Conservation (phyloP, 2,888 invertebrate genomes). For the Rosalia funebris region DNA sequence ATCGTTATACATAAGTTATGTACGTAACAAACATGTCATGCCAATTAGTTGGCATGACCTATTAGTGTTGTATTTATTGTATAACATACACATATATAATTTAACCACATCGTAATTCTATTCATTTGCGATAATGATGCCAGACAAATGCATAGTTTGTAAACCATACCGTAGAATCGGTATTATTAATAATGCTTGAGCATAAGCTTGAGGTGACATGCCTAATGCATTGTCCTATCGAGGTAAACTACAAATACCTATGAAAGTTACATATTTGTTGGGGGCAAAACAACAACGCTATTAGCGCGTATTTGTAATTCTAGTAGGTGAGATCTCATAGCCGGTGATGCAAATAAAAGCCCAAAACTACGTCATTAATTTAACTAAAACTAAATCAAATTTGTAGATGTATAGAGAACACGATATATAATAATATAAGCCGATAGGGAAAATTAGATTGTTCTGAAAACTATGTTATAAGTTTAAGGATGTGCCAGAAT, state of each 20-base stretch:
- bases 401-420: no score
- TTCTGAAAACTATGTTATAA: no score
- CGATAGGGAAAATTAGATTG: no score
- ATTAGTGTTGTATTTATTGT: no score
- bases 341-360: background rate
- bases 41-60: no score
- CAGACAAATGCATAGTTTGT: slow-evolving; percentile 11
- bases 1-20: no score
- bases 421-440: no score
- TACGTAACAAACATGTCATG: no score
- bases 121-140: background rate
- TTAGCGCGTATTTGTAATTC: slow-evolving; percentile 1
- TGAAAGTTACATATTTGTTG: slow-evolving; percentile 4
- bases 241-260: slow-evolving; percentile 2
- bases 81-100: no score
- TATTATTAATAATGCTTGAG: background rate
- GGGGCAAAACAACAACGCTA: slow-evolving; percentile 1
- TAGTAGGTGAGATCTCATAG: slow-evolving; percentile 2
- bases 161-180: background rate
- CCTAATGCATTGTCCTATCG: background rate
- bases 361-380: slow-evolving; percentile 3
- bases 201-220: slow-evolving; percentile 1
- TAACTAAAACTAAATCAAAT: no score
- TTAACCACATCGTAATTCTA: no score
- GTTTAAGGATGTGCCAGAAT: no score